Evolutionary conservation across 2,797 vertebrate genomes (phyloP), one percentile per base, ranked within the genome.

Genomic region (Poecilia wingei): DNA sequence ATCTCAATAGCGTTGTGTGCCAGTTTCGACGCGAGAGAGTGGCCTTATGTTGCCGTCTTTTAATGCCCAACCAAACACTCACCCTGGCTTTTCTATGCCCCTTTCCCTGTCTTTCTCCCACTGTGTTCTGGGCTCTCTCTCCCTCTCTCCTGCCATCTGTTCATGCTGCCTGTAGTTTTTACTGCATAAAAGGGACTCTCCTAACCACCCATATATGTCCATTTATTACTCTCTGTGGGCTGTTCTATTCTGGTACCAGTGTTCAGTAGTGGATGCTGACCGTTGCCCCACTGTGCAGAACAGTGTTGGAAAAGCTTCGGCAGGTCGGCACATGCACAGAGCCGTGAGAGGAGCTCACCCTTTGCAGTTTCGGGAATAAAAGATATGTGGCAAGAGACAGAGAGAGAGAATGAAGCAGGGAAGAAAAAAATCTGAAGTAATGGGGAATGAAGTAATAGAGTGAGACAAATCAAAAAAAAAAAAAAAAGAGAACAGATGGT

Each of bases 91-190:
- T 76, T 85, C 84, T 84, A 72, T 84, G 28, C 64, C 74, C 79
- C 87, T 87, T 80, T 87, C 76, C 75, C 86, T 83, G 72, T 77
- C 89, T 88, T 83, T 87, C 86, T 88, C 93, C 93, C 83, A 91
- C 93, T 92, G 93, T 89, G 92, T 94, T 91, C 91, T 93, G 91
- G 90, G 82, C 93, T 91, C 86, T 91, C 85, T 88, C 51, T 84
- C 85, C 82, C 86, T 89, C 91, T 92, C 88, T 87, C 79, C 84
- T 82, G 90, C 94, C 95, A 95, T 96, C 95, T 96, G 95, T 94
- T 96, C 94, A 83, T 84, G 90, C 86, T 91, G 87, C 90, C 51
- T 74, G 88, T 93, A 90, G 86, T 90, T 94, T 92, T 93, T 91
- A 89, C 92, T 85, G 88, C 87, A 88, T 92, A 89, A 93, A 93